Conservation (phyloP, 1,140 invertebrate species). For the Melipona quadrifasciata region DNA sequence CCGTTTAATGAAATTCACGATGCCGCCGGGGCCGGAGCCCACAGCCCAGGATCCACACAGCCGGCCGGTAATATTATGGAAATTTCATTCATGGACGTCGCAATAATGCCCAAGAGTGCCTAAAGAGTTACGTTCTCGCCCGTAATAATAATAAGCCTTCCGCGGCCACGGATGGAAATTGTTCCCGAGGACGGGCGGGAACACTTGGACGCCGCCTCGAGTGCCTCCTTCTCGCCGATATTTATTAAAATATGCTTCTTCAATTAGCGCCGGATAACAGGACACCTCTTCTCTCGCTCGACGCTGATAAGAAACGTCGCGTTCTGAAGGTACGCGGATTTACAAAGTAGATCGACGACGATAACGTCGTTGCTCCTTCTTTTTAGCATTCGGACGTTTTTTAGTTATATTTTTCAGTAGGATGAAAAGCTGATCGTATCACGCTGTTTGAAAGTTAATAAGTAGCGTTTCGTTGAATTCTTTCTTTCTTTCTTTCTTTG, state of each 20-base stretch:
- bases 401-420: no score
- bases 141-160: constrained; percentile 39
- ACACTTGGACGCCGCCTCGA: background rate
- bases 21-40: background rate
- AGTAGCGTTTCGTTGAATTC: no score
- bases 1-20: constrained; percentile 64
- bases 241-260: background rate
- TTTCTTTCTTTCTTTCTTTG: no score
- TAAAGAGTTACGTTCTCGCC: constrained; percentile 50
- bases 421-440: no score
- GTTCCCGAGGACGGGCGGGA: background rate
- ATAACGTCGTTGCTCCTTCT: background rate
- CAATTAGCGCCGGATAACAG: background rate
- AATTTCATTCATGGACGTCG: constrained; percentile 62
- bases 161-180: constrained; percentile 14
- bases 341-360: background rate
- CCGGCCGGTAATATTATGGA: constrained; percentile 60
- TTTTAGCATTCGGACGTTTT: no score
- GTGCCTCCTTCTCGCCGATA: background rate
- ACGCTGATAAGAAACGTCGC: background rate
- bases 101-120: constrained; percentile 23
- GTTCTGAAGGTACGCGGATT: background rate
- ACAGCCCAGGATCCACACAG: constrained; percentile 45
- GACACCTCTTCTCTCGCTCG: background rate
- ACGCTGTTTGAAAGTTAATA: no score